phyloP scores from a whole-genome alignment of 2,113 vertebrate genomes.

The Sardina pilchardus region DNA sequence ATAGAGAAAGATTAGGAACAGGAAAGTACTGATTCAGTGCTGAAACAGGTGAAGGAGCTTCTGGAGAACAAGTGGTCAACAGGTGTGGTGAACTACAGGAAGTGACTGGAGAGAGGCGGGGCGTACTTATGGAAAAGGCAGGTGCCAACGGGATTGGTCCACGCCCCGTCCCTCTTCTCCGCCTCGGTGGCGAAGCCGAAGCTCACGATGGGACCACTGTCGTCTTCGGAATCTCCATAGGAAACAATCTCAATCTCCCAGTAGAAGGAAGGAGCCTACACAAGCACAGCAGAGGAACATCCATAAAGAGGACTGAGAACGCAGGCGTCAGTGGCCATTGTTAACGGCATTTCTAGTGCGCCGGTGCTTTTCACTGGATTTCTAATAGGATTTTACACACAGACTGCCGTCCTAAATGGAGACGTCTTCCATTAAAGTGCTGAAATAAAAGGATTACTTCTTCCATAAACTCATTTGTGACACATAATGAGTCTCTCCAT shows the following conservation, averaged over 20 bases:
- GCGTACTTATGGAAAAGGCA: slow-evolving; percentile 97
- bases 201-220: slow-evolving; percentile 94
- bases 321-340: background rate
- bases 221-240: slow-evolving; percentile 96
- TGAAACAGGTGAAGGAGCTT: background rate
- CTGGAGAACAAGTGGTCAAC: slow-evolving; percentile 29
- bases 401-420: no score
- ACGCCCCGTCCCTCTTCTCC: slow-evolving; percentile 94
- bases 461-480: no score
- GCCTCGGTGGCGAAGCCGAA: slow-evolving; percentile 98
- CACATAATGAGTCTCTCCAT: no score
- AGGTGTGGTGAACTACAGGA: background rate
- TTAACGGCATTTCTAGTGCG: no score
- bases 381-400: no score
- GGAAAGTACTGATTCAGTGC: background rate
- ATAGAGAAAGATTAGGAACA: background rate
- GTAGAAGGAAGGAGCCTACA: slow-evolving; percentile 94
- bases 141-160: slow-evolving; percentile 98
- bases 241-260: slow-evolving; percentile 98
- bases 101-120: slow-evolving; percentile 1
- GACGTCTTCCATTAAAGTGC: no score
- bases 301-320: background rate
- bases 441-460: no score
- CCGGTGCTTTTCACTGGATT: no score
- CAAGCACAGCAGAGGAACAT: background rate